These are phyloP conservation scores for Frieseomelitta varia DNA, from an alignment of 1,140 invertebrate species.

Conservation along the genomic window DNA sequence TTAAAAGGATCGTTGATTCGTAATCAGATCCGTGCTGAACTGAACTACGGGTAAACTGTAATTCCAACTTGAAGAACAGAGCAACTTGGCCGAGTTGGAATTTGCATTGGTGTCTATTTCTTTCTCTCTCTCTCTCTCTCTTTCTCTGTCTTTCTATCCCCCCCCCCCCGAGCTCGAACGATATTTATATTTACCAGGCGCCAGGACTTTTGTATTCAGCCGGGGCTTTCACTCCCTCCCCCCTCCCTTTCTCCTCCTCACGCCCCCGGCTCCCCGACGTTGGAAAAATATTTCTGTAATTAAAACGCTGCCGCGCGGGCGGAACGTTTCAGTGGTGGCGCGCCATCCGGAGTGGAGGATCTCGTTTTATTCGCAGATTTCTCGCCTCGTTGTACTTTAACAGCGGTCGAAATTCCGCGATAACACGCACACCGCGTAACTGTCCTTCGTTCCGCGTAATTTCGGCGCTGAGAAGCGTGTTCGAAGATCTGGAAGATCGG, in stretches of 20 bases:
- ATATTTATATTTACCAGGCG: background rate
- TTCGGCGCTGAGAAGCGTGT: slow-evolving; percentile 27
- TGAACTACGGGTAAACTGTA: background rate
- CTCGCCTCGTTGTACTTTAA: slow-evolving; percentile 44
- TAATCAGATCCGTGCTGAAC: background rate
- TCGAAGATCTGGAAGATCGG: slow-evolving; percentile 53
- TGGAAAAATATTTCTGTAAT: slow-evolving; percentile 44
- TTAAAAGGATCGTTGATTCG: background rate
- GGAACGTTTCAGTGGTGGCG: background rate
- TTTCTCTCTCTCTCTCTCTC: no score
- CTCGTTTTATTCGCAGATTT: slow-evolving; percentile 33
- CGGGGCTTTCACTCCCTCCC: no score
- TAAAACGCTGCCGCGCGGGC: slow-evolving; percentile 15
- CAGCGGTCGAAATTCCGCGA: slow-evolving; percentile 36
- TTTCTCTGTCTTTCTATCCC: background rate
- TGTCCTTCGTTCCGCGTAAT: slow-evolving; percentile 39
- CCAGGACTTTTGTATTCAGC: no score
- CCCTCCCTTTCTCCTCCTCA: no score
- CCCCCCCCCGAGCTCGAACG: background rate
- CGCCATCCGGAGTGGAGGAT: background rate
- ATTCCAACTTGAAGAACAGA: background rate
- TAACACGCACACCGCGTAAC: slow-evolving; percentile 47
- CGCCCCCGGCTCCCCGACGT: no score
- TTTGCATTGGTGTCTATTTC: background rate
- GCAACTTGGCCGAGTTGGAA: background rate